Evolutionary conservation across 2,888 invertebrate genomes (phyloP).

Genomic region (Cataglyphis cursor): DNA sequence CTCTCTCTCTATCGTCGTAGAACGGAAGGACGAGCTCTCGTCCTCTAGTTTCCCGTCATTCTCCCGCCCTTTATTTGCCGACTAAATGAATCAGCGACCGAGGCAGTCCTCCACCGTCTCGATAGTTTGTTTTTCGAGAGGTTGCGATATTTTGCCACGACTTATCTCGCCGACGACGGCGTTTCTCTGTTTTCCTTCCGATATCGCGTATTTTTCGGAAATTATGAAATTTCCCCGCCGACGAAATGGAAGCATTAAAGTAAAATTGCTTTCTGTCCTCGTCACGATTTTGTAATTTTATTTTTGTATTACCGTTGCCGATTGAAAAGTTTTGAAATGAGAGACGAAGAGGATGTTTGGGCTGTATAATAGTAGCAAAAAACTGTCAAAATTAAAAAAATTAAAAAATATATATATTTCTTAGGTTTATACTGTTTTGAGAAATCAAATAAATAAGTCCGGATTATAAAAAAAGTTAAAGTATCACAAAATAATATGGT

Average conservation of each 20-base stretch:
- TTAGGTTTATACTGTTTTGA: too few species aligned
- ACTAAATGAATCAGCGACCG: constrained; percentile 53
- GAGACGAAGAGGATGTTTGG: background rate
- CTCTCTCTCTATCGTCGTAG: background rate
- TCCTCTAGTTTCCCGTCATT: background rate
- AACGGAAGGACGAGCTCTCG: background rate
- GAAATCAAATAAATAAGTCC: too few species aligned
- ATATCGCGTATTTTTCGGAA: background rate
- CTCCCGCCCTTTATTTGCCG: constrained; percentile 30
- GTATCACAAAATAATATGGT: too few species aligned
- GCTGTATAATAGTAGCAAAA: too few species aligned
- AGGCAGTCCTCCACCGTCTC: constrained; percentile 25
- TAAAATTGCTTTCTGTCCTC: background rate
- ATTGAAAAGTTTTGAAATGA: background rate
- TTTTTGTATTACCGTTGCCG: background rate
- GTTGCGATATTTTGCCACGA: constrained; percentile 35
- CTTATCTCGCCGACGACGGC: constrained; percentile 3
- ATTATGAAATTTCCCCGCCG: background rate
- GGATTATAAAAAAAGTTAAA: too few species aligned
- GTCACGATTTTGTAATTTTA: background rate
- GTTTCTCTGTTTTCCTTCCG: constrained; percentile 22
- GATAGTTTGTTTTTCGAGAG: constrained; percentile 50
- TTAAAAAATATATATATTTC: too few species aligned
- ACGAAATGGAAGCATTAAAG: background rate
- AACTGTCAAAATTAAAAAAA: too few species aligned